Conservation (phyloP, 2,113 vertebrate genomes). For the Peromyscus leucopus region DNA sequence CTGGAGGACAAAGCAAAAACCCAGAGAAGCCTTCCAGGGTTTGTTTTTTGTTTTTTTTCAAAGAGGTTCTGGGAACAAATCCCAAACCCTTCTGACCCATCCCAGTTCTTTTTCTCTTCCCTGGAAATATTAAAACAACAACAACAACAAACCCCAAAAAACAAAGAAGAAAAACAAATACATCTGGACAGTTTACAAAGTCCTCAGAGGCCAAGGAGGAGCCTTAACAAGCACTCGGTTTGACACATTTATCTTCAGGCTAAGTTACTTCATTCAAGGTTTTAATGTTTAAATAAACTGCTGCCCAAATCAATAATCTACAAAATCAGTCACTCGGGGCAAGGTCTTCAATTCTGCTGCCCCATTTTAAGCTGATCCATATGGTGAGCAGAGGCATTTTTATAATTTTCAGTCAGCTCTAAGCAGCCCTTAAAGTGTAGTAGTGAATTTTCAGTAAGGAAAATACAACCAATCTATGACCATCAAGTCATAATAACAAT, state of each 20-base stretch:
- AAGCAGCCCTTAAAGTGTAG: slow-evolving; percentile 68
- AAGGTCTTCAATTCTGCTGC: slow-evolving; percentile 86
- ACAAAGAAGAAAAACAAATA: slow-evolving; percentile 85
- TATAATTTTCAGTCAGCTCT: slow-evolving; percentile 76
- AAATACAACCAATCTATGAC: slow-evolving; percentile 32
- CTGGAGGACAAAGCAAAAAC: neutral
- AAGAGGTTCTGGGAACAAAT: slow-evolving; percentile 67
- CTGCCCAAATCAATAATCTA: slow-evolving; percentile 90
- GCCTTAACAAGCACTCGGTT: slow-evolving; percentile 87
- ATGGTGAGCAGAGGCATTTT: slow-evolving; percentile 77
- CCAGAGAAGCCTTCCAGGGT: neutral
- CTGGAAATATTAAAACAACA: slow-evolving; percentile 80
- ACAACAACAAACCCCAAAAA: neutral
- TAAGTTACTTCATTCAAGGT: slow-evolving; percentile 88
- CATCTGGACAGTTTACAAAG: slow-evolving; percentile 89
- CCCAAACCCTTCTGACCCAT: slow-evolving; percentile 52
- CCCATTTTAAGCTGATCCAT: slow-evolving; percentile 82
- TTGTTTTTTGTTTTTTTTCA: slow-evolving; percentile 41
- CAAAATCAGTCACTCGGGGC: slow-evolving; percentile 85
- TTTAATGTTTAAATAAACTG: slow-evolving; percentile 91
- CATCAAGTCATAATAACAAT: slow-evolving; percentile 52
- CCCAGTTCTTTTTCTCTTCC: slow-evolving; percentile 70
- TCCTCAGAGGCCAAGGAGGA: slow-evolving; percentile 87
- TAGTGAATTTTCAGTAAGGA: neutral
- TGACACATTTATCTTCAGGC: slow-evolving; percentile 91